Conservation (phyloP, 2,888 invertebrate species). For the Hedya salicella region DNA sequence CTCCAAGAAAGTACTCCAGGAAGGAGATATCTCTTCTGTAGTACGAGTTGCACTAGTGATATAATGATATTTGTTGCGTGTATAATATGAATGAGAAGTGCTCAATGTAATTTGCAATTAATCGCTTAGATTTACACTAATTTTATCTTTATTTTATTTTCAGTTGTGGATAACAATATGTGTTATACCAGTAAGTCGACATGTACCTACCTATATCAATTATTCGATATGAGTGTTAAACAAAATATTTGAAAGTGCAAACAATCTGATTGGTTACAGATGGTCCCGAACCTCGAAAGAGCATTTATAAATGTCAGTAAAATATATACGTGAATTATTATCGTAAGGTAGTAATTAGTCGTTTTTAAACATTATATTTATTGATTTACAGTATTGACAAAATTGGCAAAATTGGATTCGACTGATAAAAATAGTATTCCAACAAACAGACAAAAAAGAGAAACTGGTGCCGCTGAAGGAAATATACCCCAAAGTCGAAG, state of each 20-base stretch:
- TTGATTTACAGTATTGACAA: constrained; percentile 22
- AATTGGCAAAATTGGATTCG: neutral
- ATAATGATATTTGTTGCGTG: no score
- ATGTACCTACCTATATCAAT: no score
- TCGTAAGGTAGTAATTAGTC: neutral
- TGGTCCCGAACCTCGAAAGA: constrained; percentile 9
- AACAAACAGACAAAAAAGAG: constrained; percentile 1
- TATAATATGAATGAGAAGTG: no score
- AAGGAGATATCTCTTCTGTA: no score
- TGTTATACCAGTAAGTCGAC: constrained; percentile 18
- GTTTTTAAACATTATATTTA: neutral
- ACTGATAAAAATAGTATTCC: neutral
- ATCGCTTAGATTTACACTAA: no score
- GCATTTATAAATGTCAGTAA: constrained; percentile 20
- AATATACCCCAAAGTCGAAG: constrained; percentile 21
- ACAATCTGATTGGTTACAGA: neutral
- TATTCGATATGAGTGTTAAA: no score
- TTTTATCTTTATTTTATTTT: neutral
- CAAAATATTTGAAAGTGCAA: neutral
- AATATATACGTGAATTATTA: neutral
- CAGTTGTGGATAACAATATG: constrained; percentile 27
- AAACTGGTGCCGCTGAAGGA: neutral
- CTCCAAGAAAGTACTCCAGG: no score
- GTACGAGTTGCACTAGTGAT: no score
- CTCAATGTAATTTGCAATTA: no score